Base-by-base conservation (phyloP, 2,113 vertebrate species). In the Megaptera novaeangliae region DNA sequence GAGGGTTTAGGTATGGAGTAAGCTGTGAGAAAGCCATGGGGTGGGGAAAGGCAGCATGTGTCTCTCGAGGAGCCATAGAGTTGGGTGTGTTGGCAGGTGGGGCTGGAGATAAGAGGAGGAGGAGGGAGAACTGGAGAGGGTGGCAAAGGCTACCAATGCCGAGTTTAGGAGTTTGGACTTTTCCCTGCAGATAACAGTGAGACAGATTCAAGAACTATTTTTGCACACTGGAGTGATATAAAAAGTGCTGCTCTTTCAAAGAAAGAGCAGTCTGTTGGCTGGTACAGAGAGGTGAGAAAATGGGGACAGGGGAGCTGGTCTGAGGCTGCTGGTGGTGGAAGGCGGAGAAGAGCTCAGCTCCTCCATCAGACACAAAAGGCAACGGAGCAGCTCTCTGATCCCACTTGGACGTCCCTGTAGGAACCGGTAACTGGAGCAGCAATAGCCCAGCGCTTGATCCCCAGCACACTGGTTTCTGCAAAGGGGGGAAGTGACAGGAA, bases 1-100 rank as follows among this genome's bases (percentile, higher is more conserved):
- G 61, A 82, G 46, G 27, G 81, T 12, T 34, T 52, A 4, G 39
- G 25, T 1, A 9, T 7, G 55, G 20, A 21, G 21, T 12, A 41
- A 39, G 63, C 80, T 0, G 1, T 31, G 46, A 52, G 61, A 13
- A 14, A 34, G 61, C 17, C 49, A 3, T 0, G 2, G 31, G 13
- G 13, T 36, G 23, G 88, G 78, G 52, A 78, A 25, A 69, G 9
- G 29, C 15, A 10, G 66, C 12, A 34, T 11, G 49, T 14, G 41
- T 64, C 11, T 78, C 6, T 0, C 4, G 20, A 59, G 25, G 36
- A 85, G 49, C 20, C 20, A 2, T 21, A 20, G 44, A 44, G n/a
- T 23, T 5, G 55, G 15, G 44, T 21, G 29, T 8, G 0, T 23
- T n/a, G 86, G 55, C 39, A n/a, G 6, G 15, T 12, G 15, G 17